Evolutionary conservation across 1,140 invertebrate species (phyloP).

Genomic region (Nasonia giraulti): DNA sequence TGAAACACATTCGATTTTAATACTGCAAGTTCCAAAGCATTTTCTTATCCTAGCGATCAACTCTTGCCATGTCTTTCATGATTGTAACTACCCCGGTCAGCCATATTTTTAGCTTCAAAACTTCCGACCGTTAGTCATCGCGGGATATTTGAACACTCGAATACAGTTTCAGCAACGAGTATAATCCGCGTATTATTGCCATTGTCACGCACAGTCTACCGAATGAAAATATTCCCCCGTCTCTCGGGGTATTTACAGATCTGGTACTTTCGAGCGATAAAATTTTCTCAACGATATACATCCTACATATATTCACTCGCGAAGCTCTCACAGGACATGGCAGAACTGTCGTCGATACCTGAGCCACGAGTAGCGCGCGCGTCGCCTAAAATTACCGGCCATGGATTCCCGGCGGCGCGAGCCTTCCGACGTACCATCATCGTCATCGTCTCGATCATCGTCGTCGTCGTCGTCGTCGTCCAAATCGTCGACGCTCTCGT

Average conservation of each 20-base stretch:
- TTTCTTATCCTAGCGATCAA: too few species aligned
- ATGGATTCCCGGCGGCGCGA: background rate
- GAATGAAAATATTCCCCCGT: background rate
- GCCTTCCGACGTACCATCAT: background rate
- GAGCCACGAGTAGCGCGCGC: slow-evolving; percentile 25
- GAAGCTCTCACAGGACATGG: slow-evolving; percentile 23
- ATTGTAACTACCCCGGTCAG: too few species aligned
- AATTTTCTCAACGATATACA: too few species aligned
- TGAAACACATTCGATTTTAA: too few species aligned
- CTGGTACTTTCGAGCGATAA: too few species aligned
- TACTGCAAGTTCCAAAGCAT: too few species aligned
- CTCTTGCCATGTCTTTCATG: too few species aligned
- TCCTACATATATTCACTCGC: too few species aligned
- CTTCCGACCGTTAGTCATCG: too few species aligned
- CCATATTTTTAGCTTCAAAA: too few species aligned
- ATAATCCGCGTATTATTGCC: background rate
- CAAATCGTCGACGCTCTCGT: background rate
- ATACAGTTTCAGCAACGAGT: background rate
- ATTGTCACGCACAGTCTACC: background rate
- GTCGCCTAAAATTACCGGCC: background rate
- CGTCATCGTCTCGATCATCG: background rate
- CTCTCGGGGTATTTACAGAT: too few species aligned
- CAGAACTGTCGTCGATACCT: slow-evolving; percentile 44
- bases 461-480: background rate
- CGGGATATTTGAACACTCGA: too few species aligned